Evolutionary conservation across 1,140 invertebrate species (phyloP), one percentile per base, ranked within the genome.

Genomic region (Diachasma alloeum): DNA sequence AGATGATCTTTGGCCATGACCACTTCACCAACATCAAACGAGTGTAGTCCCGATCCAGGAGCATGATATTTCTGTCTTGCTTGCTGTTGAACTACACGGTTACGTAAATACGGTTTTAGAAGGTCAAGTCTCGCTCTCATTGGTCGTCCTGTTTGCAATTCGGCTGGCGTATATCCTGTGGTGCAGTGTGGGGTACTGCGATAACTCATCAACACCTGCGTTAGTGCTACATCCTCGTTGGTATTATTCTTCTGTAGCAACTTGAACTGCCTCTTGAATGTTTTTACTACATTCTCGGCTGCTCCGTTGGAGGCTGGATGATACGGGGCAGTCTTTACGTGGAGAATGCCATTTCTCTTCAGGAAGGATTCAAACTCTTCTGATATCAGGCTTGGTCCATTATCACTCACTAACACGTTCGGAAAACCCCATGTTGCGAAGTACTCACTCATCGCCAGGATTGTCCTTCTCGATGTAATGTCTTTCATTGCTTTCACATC

Each of bases 401-500:
- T 78, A 36, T 78, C 76, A 10, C 72, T 48, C 1, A 73, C 71
- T 0, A 74, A 6, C 11, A 46, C 70, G 6, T 67, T 5, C 1
- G 76, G 76, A 10, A 78, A 17, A 13, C 76, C 66, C 42, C 66
- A 69, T 9, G 19, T 59, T 5, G 13, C 8, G 68, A 79, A 79
- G 66, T 75, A 74, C 6, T 79, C 39, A 63, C 11, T 75, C 3
- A 81, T 63, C 15, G 37, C 46, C 15, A 19, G 13, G 17, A 81
- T 77, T 37, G 72, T 78, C 9, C 13, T 26, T 0, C 19, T 13
- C 42, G 77, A 63, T 4, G 79, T 77, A 1, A 81, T 83, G 36
- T 72, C 71, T 9, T 59, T 70, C 48, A 82, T 77, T 44, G 37
- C 63, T 36, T 44, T 77, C 9, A 90, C 81, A 79, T 90, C 87